Evolutionary conservation across 2,888 invertebrate species (phyloP), one percentile per base, ranked within the genome.

Genomic region (Lithophane semibrunnea): DNA sequence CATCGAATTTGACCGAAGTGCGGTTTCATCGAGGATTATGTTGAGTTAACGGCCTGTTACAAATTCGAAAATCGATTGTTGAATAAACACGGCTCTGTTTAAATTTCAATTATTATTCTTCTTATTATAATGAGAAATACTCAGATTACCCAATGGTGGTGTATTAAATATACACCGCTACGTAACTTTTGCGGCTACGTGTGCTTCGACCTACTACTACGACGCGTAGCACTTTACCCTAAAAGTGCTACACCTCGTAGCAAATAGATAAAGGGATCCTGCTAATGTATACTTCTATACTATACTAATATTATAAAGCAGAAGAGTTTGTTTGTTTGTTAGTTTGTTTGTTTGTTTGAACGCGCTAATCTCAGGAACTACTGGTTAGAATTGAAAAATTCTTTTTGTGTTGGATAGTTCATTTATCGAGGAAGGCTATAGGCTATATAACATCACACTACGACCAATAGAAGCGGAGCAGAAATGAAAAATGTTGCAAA

Each of bases 1-100:
- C 91, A 92, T 91, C 88, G 90, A 88, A 92, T 92, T 92, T 91
- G 89, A 89, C 82, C 87, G 88, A 88, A 73, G 80, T 72, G 69
- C 68, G 78, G 67, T 81, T 83, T 82, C 73, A 84, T 16, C 37
- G 56, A 65, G 68, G 80, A 86, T 82, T 86, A 74, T n/a, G 64
- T 42, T 60, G 67, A 49, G 71, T 29, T 83, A 86, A 81, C 85
- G 77, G 84, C 73, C 64, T 82, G 82, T 84, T 60, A 77, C 71
- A 78, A 88, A 88, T 81, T 74, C 63, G 52, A 79, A 65, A 73
- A 79, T 77, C 80, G 83, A 88, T 86, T 77, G 74, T 63, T 65
- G 73, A 73, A 75, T 80, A 75, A 75, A 67, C 67, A 67, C 42
- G 52, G 4, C 12, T 72, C 13, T 8, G 13, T 69, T 66, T 44